phyloP scores from a whole-genome alignment of 2,888 invertebrate species.

The Drosophila kanekoi region DNA sequence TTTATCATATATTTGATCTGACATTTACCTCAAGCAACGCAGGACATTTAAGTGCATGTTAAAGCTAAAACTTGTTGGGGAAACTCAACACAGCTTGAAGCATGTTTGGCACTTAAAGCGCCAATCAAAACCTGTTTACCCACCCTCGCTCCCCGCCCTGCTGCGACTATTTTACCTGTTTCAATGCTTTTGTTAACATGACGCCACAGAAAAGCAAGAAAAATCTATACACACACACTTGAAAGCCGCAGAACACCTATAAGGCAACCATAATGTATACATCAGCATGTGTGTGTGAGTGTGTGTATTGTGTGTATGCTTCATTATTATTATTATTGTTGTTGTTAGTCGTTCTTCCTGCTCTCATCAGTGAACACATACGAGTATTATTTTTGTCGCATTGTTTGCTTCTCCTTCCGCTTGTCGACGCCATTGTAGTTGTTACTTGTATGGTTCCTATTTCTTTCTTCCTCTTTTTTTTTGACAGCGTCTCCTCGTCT shows the following conservation, averaged over 20 bases:
- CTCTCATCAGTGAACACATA: constrained; percentile 30
- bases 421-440: constrained; percentile 70
- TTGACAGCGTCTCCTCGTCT: constrained; percentile 51
- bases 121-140: constrained; percentile 11
- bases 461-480: constrained; percentile 17
- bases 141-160: background rate
- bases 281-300: constrained; percentile 21
- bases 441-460: constrained; percentile 39
- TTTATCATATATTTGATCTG: background rate
- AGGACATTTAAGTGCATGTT: constrained; percentile 20
- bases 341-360: constrained; percentile 57
- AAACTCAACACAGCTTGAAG: constrained; percentile 5
- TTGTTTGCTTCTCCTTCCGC: constrained; percentile 72
- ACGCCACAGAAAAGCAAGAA: constrained; percentile 68
- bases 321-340: constrained; percentile 63
- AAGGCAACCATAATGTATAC: constrained; percentile 44
- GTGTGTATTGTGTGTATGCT: constrained; percentile 42
- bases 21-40: constrained; percentile 10
- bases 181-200: constrained; percentile 75
- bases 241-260: constrained; percentile 59
- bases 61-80: constrained; percentile 25
- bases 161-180: constrained; percentile 29
- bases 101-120: constrained; percentile 42
- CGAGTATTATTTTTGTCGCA: constrained; percentile 72
- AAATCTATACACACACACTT: constrained; percentile 48